A percentile compares a stretch with the other conserved stretches of the same genome.
These are phyloP conservation scores for Mesoligia furuncula DNA, from an alignment of 2,888 invertebrate genomes.

Conservation along the genomic window DNA sequence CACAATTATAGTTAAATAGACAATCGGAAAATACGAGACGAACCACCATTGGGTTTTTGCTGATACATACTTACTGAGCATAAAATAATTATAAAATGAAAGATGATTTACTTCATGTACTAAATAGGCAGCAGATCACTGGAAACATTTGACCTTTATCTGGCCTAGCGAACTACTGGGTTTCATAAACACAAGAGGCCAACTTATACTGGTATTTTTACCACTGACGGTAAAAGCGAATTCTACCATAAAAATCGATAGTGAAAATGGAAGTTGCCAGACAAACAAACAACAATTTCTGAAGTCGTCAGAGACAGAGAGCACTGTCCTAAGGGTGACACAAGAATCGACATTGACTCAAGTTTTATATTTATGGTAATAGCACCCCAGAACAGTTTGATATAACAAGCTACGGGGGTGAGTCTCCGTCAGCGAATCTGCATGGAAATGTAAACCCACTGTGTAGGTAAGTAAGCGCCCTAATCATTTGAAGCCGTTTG, in stretches of 20 bases:
- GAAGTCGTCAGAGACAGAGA: not conserved
- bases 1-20: not conserved
- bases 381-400: not conserved
- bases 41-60: not conserved
- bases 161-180: not conserved
- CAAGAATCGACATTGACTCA: not conserved
- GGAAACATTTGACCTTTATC: not conserved
- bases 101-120: not conserved
- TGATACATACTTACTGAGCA: not conserved
- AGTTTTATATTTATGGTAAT: not conserved
- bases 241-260: not conserved
- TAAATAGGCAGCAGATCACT: not conserved
- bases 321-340: not conserved
- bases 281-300: not conserved
- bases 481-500: not conserved
- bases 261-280: not conserved
- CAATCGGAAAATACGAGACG: not conserved
- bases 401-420: not conserved
- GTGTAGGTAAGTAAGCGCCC: no score
- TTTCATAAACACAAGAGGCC: not conserved
- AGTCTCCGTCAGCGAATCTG: not conserved
- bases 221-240: not conserved
- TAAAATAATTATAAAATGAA: not conserved
- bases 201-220: not conserved
- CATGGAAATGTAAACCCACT: not conserved